These are phyloP conservation scores for Haliclystus octoradiatus DNA, from an alignment of 30 jellyfish, hydroid and myxozoan genomes.

Conservation along the genomic window DNA sequence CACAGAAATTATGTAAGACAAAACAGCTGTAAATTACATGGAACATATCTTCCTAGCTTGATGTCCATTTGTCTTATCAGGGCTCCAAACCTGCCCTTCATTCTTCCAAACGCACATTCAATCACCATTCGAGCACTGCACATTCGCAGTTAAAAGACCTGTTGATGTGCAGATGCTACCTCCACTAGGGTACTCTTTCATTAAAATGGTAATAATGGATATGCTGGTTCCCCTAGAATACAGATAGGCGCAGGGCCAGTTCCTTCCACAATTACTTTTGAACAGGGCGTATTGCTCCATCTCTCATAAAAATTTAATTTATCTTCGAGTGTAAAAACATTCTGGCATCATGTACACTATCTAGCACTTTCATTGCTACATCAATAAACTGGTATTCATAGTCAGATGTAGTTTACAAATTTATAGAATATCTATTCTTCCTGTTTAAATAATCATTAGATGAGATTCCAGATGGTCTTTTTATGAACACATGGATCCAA, in stretches of 20 bases:
- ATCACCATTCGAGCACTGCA: constrained; percentile 51
- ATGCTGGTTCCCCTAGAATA: constrained; percentile 55
- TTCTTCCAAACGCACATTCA: constrained; percentile 59
- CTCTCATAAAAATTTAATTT: constrained; percentile 7
- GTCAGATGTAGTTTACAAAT: constrained; percentile 18
- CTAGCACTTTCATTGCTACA: constrained; percentile 36
- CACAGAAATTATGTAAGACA: constrained; percentile 40
- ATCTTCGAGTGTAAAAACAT: constrained; percentile 16
- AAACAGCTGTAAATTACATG: constrained; percentile 29
- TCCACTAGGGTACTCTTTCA: constrained; percentile 39
- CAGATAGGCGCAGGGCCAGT: constrained; percentile 32
- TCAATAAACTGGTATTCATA: too few species aligned
- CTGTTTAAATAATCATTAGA: constrained; percentile 11
- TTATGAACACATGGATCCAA: constrained; percentile 22
- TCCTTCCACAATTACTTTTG: constrained; percentile 34
- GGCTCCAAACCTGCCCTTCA: constrained; percentile 36
- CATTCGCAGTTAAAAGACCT: constrained; percentile 24
- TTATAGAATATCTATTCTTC: constrained; percentile 9
- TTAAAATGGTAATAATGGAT: constrained; percentile 46
- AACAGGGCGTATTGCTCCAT: constrained; percentile 16
- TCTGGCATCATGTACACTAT: constrained; percentile 32
- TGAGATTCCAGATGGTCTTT: constrained; percentile 10
- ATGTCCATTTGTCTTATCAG: constrained; percentile 34
- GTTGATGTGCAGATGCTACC: constrained; percentile 19
- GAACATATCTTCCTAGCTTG: constrained; percentile 18